Evolutionary conservation across 2,888 invertebrate species (phyloP), one percentile per base, ranked within the genome.

Genomic region (Lomographa bimaculata): DNA sequence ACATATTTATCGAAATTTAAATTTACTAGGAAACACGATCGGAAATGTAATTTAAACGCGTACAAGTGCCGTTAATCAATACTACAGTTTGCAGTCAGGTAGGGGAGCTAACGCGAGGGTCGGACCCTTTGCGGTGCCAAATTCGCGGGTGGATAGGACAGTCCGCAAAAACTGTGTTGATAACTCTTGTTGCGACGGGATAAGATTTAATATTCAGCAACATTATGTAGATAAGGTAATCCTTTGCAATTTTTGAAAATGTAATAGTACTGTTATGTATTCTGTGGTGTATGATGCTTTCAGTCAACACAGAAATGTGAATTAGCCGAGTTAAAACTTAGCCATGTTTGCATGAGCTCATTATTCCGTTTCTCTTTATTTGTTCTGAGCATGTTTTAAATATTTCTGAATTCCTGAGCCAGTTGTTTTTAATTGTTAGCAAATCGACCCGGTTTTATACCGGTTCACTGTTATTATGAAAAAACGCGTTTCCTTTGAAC

Each of bases 41-140:
- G 49, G 41, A 57, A 60, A 60, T 58, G 54, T 48, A 50, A 62
- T 60, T 58, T 59, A 39, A 56, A 48, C 51, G 57, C 50, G 57
- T 57, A 67, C 61, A 59, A 68, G 64, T 67, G 59, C 50, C 54
- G 65, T 74, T 75, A 78, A 87, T 87, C 86, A 79, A 87, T 85
- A 86, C 79, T 85, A 84, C 83, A 85, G 29, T 63, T 74, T 72
- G 75, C 71, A 75, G 21, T 59, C 61, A 62, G 69, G 65, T 68
- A 65, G 75, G 77, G 79, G 73, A 67, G 53, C 47, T 24, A 30
- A 46, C 3, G 24, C 38, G 65, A 68, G 76, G 75, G 75, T 68
- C 53, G 60, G 64, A 82, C 86, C 86, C 85, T 69, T 60, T 56
- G 42, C 52, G 52, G 47, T 54, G 57, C 63, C 65, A 60, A 76